Evolutionary conservation across 2,888 invertebrate genomes (phyloP), one percentile per base, ranked within the genome.

Genomic region (Orchesella flavescens): DNA sequence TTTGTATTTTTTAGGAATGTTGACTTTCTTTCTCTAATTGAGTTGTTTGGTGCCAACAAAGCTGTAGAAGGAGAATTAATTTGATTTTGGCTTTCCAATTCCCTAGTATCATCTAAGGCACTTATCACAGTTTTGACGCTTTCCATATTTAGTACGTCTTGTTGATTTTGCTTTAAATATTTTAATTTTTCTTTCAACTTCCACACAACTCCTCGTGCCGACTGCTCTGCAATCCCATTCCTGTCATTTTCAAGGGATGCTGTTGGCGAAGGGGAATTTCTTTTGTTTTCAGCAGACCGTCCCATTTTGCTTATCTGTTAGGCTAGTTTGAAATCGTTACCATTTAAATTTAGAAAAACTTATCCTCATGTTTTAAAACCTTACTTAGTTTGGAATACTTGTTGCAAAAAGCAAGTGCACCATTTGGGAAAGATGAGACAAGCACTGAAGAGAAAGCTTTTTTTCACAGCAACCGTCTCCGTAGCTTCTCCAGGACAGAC

Each of bases 71-170:
- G 21, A n/a, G 73, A 34, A 71, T 12, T 9, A 24, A 19, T 12
- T 4, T n/a, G 21, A 59, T n/a, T 12, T 19, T 1, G 1, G 4
- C 43, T 46, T 12, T 49, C 10, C 10, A 19, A 49, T 49, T 17
- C 55, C 13, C 46, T 44, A 59, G 53, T 23, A 21, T 57, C 77
- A 17, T 73, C 74, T 69, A 88, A 87, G 85, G 87, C 87, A 86
- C 86, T 83, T 72, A 87, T 65, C 79, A 88, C 83, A 34, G 80
- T 68, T 83, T 84, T 81, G 55, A 88, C 85, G 69, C 88, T 87
- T 46, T 86, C 61, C 68, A 87, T 53, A 46, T 85, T 23, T 4
- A 84, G 17, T 59, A 86, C 53, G 43, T 87, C 85, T 23, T 74
- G 84, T 12, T 61, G 55, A n/a, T 43, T 63, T 9, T 86, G 65